phyloP scores from a whole-genome alignment of 2,888 invertebrate genomes.

The Carcina quercana region DNA sequence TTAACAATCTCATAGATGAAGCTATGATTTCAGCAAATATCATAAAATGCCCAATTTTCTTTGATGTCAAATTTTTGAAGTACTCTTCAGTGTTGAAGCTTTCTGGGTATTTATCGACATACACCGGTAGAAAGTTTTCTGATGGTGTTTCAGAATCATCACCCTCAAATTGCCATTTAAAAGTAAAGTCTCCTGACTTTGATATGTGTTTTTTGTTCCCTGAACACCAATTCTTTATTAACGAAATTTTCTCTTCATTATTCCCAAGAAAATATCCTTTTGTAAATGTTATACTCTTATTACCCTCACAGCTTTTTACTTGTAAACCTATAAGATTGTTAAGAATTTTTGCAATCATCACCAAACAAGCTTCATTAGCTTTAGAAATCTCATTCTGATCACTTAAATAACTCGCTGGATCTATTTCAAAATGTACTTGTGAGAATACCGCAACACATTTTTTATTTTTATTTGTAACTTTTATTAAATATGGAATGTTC shows the following conservation, averaged over 20 bases:
- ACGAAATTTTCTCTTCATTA: background rate
- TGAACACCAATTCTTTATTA: constrained; percentile 4
- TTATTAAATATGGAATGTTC: background rate
- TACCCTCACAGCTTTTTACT: background rate
- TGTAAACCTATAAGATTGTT: constrained; percentile 3
- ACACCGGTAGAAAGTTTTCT: constrained; percentile 5
- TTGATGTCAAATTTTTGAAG: constrained; percentile 4
- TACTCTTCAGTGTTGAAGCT: constrained; percentile 5
- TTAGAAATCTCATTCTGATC: constrained; percentile 1
- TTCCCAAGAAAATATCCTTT: constrained; percentile 7
- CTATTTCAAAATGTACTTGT: constrained; percentile 1
- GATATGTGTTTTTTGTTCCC: background rate
- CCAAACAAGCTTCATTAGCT: background rate
- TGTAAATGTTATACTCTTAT: constrained; percentile 2
- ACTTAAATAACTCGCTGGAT: background rate
- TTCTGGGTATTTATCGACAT: constrained; percentile 4
- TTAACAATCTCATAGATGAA: constrained; percentile 6
- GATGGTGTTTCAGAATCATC: constrained; percentile 2
- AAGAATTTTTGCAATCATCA: constrained; percentile 3
- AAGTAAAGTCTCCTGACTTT: constrained; percentile 11
- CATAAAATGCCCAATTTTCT: constrained; percentile 4
- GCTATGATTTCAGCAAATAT: constrained; percentile 6
- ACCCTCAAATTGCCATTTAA: constrained; percentile 7
- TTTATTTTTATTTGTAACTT: background rate
- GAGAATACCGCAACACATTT: constrained; percentile 4